Percentiles rank a stretch among this genome's conserved stretches.
These are phyloP conservation scores for Metalampra italica DNA, from an alignment of 2,888 invertebrate species.

Conservation along the genomic window DNA sequence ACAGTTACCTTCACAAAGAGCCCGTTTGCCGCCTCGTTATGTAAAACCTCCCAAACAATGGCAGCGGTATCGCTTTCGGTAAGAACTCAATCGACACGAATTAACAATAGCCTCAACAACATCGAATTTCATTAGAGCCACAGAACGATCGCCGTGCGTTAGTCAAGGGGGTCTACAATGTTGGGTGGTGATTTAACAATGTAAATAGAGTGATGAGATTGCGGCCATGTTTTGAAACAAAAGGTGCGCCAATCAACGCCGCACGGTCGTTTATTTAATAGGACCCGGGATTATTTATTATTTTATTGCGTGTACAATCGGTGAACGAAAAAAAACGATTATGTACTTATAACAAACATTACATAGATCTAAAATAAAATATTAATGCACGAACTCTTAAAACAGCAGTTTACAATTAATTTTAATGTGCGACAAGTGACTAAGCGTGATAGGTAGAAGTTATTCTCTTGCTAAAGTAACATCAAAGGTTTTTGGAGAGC, in stretches of 20 bases:
- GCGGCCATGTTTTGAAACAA: slow-evolving; percentile 30
- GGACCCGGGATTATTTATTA: neutral
- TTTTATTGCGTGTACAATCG: too few species aligned
- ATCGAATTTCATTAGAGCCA: slow-evolving; percentile 28
- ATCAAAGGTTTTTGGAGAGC: too few species aligned
- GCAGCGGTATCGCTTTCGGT: slow-evolving; percentile 68
- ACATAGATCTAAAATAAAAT: too few species aligned
- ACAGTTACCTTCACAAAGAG: slow-evolving; percentile 46
- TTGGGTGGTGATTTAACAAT: slow-evolving; percentile 23
- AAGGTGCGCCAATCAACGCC: slow-evolving; percentile 27
- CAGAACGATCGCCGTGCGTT: slow-evolving; percentile 2
- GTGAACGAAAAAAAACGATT: too few species aligned
- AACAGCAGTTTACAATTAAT: too few species aligned
- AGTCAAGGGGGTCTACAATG: slow-evolving; percentile 3
- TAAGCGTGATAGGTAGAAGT: too few species aligned
- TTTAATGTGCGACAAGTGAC: too few species aligned
- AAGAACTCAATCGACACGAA: slow-evolving; percentile 69
- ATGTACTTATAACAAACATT: too few species aligned
- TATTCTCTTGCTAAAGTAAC: too few species aligned
- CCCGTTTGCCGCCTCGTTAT: slow-evolving; percentile 72
- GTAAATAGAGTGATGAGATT: slow-evolving; percentile 30
- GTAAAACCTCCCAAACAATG: slow-evolving; percentile 72
- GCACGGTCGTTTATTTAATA: too few species aligned
- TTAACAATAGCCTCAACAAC: slow-evolving; percentile 61
- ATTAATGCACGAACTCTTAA: too few species aligned